Conservation (phyloP, 2,113 vertebrate genomes). For the Ramphastos sulfuratus region DNA sequence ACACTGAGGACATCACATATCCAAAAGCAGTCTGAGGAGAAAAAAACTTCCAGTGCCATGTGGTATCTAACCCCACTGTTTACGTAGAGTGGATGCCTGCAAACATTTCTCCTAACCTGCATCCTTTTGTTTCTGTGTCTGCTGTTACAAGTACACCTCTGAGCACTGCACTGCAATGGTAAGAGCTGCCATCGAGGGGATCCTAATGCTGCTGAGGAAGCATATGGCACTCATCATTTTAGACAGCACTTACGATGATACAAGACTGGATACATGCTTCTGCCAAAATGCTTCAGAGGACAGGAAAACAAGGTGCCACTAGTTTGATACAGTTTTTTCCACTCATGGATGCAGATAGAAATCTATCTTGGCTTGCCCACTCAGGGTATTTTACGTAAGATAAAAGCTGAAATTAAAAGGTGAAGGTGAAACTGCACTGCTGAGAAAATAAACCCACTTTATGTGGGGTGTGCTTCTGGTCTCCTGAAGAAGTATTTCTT, state of each 20-base stretch:
- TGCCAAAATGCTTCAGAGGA: neutral
- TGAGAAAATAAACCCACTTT: neutral
- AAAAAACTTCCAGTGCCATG: neutral
- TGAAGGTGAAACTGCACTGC: neutral
- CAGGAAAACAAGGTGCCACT: neutral
- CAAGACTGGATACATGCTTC: neutral
- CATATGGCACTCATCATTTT: accelerated
- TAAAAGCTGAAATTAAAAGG: neutral
- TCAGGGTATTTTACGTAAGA: neutral
- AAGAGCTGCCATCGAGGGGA: neutral
- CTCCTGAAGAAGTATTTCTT: neutral
- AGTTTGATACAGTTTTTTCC: neutral
- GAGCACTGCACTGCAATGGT: accelerated
- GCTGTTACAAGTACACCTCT: neutral
- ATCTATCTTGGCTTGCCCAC: neutral
- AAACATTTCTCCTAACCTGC: neutral
- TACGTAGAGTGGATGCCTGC: neutral
- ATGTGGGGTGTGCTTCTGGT: neutral
- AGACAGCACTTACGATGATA: neutral
- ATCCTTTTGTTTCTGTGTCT: neutral
- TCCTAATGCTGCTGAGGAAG: neutral
- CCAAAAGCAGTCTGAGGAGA: neutral
- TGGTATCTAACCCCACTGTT: neutral
- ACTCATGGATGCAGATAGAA: neutral
- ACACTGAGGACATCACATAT: neutral